Percentiles rank a stretch among this genome's conserved stretches.
These are phyloP conservation scores for Takifugu ocellatus DNA, from an alignment of 2,797 vertebrate species.

Conservation along the genomic window DNA sequence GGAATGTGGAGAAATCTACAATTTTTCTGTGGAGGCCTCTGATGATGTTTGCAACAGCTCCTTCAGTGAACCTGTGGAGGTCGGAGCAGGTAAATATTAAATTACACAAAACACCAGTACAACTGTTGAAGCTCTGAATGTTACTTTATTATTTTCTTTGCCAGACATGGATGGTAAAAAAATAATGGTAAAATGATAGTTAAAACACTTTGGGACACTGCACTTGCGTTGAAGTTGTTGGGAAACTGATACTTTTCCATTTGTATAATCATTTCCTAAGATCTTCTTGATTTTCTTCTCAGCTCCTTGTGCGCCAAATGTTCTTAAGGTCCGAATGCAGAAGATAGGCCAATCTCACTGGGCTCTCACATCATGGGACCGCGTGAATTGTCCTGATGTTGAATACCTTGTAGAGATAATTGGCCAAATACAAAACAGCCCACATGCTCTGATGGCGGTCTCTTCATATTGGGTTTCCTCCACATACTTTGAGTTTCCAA, in stretches of 20 bases:
- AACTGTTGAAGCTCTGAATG: not conserved
- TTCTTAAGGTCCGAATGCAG: constrained; percentile 43
- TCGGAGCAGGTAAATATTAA: constrained; percentile 69
- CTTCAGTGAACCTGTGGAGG: constrained; percentile 33
- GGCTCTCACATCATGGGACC: constrained; percentile 65
- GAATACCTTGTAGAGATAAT: constrained; percentile 64
- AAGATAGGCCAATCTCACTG: constrained; percentile 46
- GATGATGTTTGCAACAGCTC: constrained; percentile 74
- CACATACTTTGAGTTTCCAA: constrained; percentile 71
- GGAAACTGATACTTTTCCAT: not conserved
- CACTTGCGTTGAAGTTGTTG: not conserved
- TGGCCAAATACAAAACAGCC: constrained; percentile 58
- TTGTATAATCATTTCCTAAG: not conserved
- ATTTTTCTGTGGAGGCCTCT: constrained; percentile 70
- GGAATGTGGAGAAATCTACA: constrained; percentile 71
- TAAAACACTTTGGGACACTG: not conserved
- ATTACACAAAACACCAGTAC: not conserved
- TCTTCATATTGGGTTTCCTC: constrained; percentile 71
- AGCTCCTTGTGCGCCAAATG: constrained; percentile 63
- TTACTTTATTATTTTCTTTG: not conserved
- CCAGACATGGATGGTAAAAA: not conserved
- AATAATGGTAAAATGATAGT: not conserved
- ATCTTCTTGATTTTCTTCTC: constrained; percentile 8
- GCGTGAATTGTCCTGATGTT: constrained; percentile 57
- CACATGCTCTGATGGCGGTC: constrained; percentile 49